Percentiles rank a stretch among this genome's conserved stretches.
phyloP scores from a whole-genome alignment of 2,797 vertebrate genomes.

The Urophycis tenuis region DNA sequence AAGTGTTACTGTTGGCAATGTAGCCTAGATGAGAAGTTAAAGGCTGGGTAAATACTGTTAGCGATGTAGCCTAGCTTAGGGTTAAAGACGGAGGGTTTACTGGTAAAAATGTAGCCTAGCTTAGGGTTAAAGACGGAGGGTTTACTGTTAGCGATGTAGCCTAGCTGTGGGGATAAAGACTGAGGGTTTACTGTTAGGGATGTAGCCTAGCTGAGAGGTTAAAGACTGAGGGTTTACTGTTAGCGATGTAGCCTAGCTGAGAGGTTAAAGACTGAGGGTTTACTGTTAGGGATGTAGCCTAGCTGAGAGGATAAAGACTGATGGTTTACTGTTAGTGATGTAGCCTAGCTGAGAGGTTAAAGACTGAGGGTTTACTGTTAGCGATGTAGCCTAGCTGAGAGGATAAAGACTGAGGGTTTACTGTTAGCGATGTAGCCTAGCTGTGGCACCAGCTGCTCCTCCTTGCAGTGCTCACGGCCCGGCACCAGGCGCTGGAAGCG shows the following conservation, averaged over 20 bases:
- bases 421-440: conserved; percentile 93
- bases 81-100: too few species aligned
- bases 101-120: too few species aligned
- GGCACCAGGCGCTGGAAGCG: conserved; percentile 89
- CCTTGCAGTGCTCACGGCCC: conserved; percentile 93
- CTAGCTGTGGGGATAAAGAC: too few species aligned
- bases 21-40: conserved; percentile 52
- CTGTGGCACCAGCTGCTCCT: conserved; percentile 94
- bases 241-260: conserved; percentile 92
- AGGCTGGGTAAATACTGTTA: conserved; percentile 76
- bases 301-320: conserved; percentile 64
- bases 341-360: conserved; percentile 73
- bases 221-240: conserved; percentile 68
- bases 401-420: conserved; percentile 51
- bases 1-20: conserved; percentile 82
- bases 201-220: conserved; percentile 87
- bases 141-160: too few species aligned
- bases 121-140: too few species aligned
- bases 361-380: conserved; percentile 73
- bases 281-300: conserved; percentile 49
- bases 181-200: conserved; percentile 80
- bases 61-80: conserved; percentile 94
- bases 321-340: too few species aligned
- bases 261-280: conserved; percentile 47
- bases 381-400: conserved; percentile 71